Base-by-base conservation (phyloP, 2,888 invertebrate genomes). In the Phyto melanocephala region DNA sequence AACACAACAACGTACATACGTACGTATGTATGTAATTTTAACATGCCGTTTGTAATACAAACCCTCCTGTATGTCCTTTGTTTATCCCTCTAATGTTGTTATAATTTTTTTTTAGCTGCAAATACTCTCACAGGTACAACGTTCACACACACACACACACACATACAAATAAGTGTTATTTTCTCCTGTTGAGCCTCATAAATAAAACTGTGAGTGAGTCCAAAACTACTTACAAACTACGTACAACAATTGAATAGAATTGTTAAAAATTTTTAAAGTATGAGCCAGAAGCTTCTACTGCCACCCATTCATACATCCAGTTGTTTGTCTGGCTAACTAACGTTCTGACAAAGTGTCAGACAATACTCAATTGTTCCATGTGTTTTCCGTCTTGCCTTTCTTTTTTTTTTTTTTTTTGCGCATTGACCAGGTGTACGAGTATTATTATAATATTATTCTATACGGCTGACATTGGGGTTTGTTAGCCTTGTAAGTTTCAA, bases 401-500 rank as follows among this genome's bases (percentile, higher is more conserved):
- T 42, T 20, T 24, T 20, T 68, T 8, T 40, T 67, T 77, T 47
- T 15, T 78, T 58, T 74, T 81, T 81, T 81, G 81, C 81, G 72
- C 78, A 74, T 74, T 81, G 78, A 68, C 78, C 81, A 81, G 78
- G 78, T 81, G 78, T 67, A 37, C 37, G 6, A 52, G 58, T 67
- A 81, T 74, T 81, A 63, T 81, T 74, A 56, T 77, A 28, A 72
- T 71, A 37, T 72, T 35, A 33, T 77, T 42, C 33, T 54, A 70
- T 58, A 70, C 6, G 28, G 6, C 70, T 78, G 74, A 77, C 77
- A 81, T 81, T 81, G 81, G 67, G 63, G 78, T 81, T 78, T 78
- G 81, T 78, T 78, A 74, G 74, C 81, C 81, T 81, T 81, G 81
- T 81, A 81, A 71, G 81, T 77, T 77, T 77, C 35, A 58, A 77